Evolutionary conservation across 53 echinoderm and acorn worm species (phyloP).

Genomic region (Astropecten irregularis): DNA sequence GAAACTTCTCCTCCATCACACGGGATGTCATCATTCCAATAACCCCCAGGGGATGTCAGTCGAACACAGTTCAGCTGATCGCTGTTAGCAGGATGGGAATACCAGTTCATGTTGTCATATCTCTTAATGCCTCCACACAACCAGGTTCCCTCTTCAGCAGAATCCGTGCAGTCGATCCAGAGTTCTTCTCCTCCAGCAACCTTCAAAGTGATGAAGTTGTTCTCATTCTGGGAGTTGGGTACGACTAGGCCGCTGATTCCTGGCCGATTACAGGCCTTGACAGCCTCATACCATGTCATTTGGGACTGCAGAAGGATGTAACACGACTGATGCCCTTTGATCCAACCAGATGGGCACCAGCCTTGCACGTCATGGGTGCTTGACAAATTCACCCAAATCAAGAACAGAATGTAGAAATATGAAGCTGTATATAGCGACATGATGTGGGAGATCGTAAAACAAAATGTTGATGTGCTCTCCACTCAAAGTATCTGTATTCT

Average conservation of each 20-base stretch:
- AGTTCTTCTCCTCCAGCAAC: background rate
- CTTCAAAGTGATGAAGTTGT: background rate
- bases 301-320: background rate
- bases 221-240: slow-evolving; percentile 14
- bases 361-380: background rate
- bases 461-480: too few species aligned
- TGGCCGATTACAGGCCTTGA: background rate
- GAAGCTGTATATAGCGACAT: too few species aligned
- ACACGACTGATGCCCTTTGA: slow-evolving; percentile 25
- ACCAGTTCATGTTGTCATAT: background rate
- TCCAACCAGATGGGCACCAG: slow-evolving; percentile 18
- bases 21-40: background rate
- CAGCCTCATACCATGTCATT: slow-evolving; percentile 7
- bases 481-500: too few species aligned
- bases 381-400: too few species aligned
- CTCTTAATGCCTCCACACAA: background rate
- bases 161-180: slow-evolving; percentile 32
- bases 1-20: background rate
- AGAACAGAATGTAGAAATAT: too few species aligned
- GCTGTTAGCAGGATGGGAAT: background rate
- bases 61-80: background rate
- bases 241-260: slow-evolving; percentile 5
- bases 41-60: background rate
- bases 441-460: too few species aligned
- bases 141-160: slow-evolving; percentile 7